phyloP scores from a whole-genome alignment of 2,113 vertebrate genomes.

The Platysternon megacephalum region DNA sequence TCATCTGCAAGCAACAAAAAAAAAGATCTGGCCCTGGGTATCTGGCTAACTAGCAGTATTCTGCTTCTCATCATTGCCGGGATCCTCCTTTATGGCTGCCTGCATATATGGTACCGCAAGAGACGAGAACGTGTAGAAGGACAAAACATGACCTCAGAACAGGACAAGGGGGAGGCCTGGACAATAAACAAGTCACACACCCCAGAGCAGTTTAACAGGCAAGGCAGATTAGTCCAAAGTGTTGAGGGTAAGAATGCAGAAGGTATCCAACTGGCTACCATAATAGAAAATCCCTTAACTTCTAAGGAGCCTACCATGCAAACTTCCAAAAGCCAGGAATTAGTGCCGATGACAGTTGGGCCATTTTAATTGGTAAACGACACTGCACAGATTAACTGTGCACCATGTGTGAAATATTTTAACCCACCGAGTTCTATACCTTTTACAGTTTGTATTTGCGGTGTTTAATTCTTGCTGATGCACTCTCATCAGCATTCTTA shows the following conservation, averaged over 20 bases:
- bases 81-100: constrained; percentile 85
- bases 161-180: neutral
- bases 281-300: constrained; percentile 72
- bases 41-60: constrained; percentile 88
- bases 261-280: constrained; percentile 62
- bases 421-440: fast-evolving
- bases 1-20: constrained; percentile 69
- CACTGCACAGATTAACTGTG: neutral
- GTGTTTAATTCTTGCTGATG: fast-evolving
- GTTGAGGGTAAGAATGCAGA: constrained; percentile 47
- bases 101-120: constrained; percentile 79
- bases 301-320: constrained; percentile 4
- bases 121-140: constrained; percentile 31
- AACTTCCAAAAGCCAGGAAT: constrained; percentile 67
- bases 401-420: neutral
- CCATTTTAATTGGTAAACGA: neutral
- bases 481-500: fast-evolving
- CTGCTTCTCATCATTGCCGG: constrained; percentile 84
- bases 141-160: neutral
- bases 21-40: constrained; percentile 85
- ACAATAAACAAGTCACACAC: fast-evolving
- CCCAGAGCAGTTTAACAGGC: neutral
- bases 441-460: fast-evolving
- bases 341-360: neutral
- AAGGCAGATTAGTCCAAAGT: constrained; percentile 32